Conservation (phyloP, 2,113 vertebrate species). For the Phycodurus eques region DNA sequence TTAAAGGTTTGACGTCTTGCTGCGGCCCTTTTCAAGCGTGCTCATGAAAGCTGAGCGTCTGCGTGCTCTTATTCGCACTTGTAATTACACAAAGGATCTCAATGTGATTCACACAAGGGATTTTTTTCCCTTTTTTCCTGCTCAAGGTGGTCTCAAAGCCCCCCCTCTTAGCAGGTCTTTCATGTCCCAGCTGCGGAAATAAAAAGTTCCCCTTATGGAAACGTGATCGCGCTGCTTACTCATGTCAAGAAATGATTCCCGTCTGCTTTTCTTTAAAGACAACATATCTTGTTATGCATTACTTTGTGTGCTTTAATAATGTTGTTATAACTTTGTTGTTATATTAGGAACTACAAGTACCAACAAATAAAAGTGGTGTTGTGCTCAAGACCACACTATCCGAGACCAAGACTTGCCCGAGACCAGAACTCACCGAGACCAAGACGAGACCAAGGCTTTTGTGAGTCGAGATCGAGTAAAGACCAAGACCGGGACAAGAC, state of each 20-base stretch:
- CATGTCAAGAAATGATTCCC: neutral
- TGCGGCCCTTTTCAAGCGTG: slow-evolving; percentile 14
- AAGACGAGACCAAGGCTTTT: too few species aligned
- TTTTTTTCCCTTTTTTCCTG: neutral
- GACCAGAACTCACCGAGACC: too few species aligned
- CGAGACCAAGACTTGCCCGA: too few species aligned
- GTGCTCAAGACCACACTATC: too few species aligned
- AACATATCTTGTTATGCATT: neutral
- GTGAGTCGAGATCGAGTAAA: too few species aligned
- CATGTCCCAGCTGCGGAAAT: slow-evolving; percentile 31
- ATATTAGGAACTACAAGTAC: too few species aligned
- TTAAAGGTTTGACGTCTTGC: neutral
- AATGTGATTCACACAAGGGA: slow-evolving; percentile 30
- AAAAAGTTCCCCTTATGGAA: slow-evolving; percentile 5
- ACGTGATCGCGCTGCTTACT: neutral
- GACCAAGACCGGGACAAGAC: too few species aligned
- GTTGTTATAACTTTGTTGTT: too few species aligned
- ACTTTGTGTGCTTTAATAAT: neutral
- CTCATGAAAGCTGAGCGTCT: neutral
- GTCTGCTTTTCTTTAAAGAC: neutral
- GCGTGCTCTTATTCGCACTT: slow-evolving; percentile 27
- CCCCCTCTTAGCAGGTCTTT: slow-evolving; percentile 5
- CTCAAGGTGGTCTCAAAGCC: slow-evolving; percentile 11
- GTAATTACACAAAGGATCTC: slow-evolving; percentile 50
- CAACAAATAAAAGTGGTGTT: too few species aligned